Base-by-base conservation (phyloP, 2,888 invertebrate species). In the Pseudococcus longispinus region DNA sequence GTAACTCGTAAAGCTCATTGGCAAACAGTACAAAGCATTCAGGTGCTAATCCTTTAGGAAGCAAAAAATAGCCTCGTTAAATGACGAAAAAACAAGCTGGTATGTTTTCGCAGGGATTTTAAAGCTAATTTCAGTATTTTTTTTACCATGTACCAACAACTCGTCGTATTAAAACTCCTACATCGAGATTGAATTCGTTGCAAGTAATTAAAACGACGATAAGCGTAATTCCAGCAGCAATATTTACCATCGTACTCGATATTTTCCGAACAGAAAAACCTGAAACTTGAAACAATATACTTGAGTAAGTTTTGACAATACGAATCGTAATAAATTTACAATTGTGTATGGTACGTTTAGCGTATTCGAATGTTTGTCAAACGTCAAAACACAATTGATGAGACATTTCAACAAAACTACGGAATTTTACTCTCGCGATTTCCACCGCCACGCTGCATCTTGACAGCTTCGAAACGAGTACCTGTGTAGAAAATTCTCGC, bases 301-400 rank as follows among this genome's bases (percentile, higher is more conserved):
- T n/a, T n/a, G n/a, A n/a, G n/a, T 51, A 51, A 2, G 23, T 70
- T 70, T 70, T 13, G 70, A 70, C 29, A 29, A 18, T 60, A 18
- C 29, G 29, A 70, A 32, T 70, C 70, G 13, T 70, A 70, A 70
- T 70, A 70, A 70, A 70, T 70, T 70, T 70, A 70, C 70, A 29
- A 70, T 15, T 26, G 11, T 1, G 23, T 26, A 15, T n/a, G 37
- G 26, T 65, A 65, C 55, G 15, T 55, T 65, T 65, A 20, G 65
- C 26, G 20, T 65, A 29, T 70, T 23, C 23, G 70, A 70, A 70
- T 70, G 70, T 70, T 70, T 70, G 70, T 70, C 70, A 70, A 70
- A 29, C 29, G 70, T 29, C 70, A 70, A 70, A 70, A 70, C 29
- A 70, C 70, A 70, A 70, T 70, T 70, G 70, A 70, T 70, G 70